Conservation (phyloP, 2,797 vertebrate genomes). For the Peromyscus eremicus region DNA sequence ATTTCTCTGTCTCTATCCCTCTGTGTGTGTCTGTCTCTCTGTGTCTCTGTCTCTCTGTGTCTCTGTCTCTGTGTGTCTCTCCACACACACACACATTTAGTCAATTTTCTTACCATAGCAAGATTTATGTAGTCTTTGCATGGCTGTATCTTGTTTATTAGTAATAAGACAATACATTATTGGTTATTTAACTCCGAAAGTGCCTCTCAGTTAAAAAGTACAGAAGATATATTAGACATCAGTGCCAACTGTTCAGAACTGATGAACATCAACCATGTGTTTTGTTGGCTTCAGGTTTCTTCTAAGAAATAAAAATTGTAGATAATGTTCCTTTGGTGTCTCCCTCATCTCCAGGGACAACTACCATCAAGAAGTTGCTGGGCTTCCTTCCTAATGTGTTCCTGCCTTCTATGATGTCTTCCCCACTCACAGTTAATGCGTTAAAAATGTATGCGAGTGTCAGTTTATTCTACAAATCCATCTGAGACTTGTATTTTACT, state of each 20-base stretch:
- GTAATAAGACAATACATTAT: background rate
- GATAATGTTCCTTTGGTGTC: background rate
- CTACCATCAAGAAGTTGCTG: background rate
- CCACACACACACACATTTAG: background rate
- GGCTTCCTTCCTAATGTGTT: background rate
- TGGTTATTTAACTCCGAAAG: conserved; percentile 46
- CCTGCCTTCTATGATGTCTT: background rate
- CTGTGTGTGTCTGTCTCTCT: background rate
- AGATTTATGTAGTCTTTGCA: background rate
- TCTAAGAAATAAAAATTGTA: conserved; percentile 32
- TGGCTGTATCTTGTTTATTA: conserved; percentile 1
- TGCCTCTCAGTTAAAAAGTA: background rate
- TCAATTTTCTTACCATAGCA: conserved; percentile 21
- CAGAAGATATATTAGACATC: background rate
- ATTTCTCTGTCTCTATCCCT: background rate
- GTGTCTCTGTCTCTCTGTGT: background rate
- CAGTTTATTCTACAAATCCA: background rate
- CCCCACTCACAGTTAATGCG: background rate
- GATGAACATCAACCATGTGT: background rate
- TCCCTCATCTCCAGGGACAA: background rate
- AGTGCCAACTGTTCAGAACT: background rate
- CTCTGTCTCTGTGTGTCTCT: background rate
- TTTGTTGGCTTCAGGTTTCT: conserved; percentile 27
- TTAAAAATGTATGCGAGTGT: background rate
- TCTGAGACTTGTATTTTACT: background rate